phyloP scores from a whole-genome alignment of 2,113 vertebrate genomes.

The Thunnus thynnus region DNA sequence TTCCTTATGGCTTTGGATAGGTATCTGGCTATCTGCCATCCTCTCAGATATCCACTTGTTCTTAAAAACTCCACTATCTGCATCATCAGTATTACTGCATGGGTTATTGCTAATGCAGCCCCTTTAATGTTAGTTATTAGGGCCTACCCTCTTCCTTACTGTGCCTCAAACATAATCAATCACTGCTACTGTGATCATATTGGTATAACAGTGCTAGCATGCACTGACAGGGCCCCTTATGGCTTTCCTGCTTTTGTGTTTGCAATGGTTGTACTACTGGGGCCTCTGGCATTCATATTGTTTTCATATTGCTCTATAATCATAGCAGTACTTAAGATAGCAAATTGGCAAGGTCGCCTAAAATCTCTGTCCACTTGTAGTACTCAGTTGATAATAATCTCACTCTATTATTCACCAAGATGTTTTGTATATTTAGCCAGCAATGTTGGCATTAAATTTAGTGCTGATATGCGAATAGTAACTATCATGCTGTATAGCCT shows the following conservation, averaged over 20 bases:
- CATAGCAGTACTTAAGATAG: slow-evolving; percentile 54
- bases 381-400: slow-evolving; percentile 76
- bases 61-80: slow-evolving; percentile 63
- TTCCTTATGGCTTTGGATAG: slow-evolving; percentile 80
- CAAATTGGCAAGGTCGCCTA: slow-evolving; percentile 39
- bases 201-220: slow-evolving; percentile 71
- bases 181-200: slow-evolving; percentile 79
- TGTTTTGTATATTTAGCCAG: slow-evolving; percentile 76
- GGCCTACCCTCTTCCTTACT: slow-evolving; percentile 78
- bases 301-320: slow-evolving; percentile 78
- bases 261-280: slow-evolving; percentile 64
- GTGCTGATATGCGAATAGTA: slow-evolving; percentile 57
- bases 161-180: slow-evolving; percentile 66
- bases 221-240: slow-evolving; percentile 62
- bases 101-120: slow-evolving; percentile 31
- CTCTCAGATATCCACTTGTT: slow-evolving; percentile 78
- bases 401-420: slow-evolving; percentile 75
- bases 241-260: slow-evolving; percentile 46
- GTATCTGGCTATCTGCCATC: slow-evolving; percentile 77
- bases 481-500: slow-evolving; percentile 77
- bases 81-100: slow-evolving; percentile 57
- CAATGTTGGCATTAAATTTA: slow-evolving; percentile 60
- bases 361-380: slow-evolving; percentile 81
- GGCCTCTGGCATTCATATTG: slow-evolving; percentile 72
- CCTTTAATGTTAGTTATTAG: slow-evolving; percentile 56